These are phyloP conservation scores for Basileuterus tristriatus DNA, from an alignment of 2,797 vertebrate species.

Conservation along the genomic window DNA sequence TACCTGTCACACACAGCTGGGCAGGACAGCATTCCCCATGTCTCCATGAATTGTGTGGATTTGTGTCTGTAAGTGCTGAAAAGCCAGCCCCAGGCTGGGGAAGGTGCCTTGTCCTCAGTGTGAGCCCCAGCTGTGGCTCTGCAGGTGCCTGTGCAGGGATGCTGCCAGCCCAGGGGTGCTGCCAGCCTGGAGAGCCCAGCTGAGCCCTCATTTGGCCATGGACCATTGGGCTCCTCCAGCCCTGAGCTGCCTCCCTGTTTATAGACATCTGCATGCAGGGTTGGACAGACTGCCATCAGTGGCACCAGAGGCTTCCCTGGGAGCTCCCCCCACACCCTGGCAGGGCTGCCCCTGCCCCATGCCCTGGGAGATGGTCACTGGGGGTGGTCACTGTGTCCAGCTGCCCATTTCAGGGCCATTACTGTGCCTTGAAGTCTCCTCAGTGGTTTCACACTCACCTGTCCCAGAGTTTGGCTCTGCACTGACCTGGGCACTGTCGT, in stretches of 20 bases:
- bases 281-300: neutral
- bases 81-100: neutral
- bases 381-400: neutral
- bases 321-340: neutral
- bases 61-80: neutral
- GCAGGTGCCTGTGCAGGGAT: neutral
- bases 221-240: neutral
- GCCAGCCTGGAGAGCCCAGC: neutral
- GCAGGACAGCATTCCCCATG: rapidly evolving
- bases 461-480: neutral
- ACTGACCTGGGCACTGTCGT: neutral
- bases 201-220: neutral
- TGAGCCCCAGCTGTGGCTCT: neutral
- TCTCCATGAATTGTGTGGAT: neutral
- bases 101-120: neutral
- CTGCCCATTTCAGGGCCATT: neutral
- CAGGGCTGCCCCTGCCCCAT: neutral
- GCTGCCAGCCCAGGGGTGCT: neutral
- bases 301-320: neutral
- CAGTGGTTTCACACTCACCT: neutral
- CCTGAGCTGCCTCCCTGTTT: neutral
- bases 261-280: neutral
- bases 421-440: neutral
- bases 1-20: rapidly evolving
- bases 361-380: neutral